phyloP scores from a whole-genome alignment of 1,140 invertebrate species.

The Hesperophylax magnus region DNA sequence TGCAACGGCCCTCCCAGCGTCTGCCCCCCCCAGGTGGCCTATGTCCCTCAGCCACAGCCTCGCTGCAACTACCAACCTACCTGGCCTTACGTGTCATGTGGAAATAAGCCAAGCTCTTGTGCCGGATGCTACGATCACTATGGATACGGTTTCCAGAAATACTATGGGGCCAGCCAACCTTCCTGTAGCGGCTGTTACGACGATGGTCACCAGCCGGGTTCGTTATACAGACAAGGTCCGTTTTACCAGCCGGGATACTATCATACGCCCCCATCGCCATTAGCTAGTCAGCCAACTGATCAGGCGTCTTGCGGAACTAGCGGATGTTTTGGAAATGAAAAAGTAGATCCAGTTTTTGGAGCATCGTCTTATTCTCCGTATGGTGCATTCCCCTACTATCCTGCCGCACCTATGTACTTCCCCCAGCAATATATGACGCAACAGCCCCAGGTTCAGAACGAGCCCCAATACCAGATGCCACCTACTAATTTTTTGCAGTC shows the following conservation, averaged over 20 bases:
- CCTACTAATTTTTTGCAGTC: not conserved
- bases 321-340: constrained; percentile 53
- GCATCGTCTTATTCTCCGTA: constrained; percentile 49
- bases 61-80: constrained; percentile 39
- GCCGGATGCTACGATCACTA: constrained; percentile 58
- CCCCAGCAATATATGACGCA: constrained; percentile 3
- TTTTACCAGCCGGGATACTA: constrained; percentile 54
- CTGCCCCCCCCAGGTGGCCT: constrained; percentile 46
- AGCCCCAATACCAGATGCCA: not conserved
- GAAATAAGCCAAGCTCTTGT: constrained; percentile 26
- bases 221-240: constrained; percentile 53
- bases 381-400: not conserved
- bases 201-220: constrained; percentile 49
- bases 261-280: constrained; percentile 46
- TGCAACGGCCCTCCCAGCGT: constrained; percentile 33
- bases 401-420: not conserved
- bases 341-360: constrained; percentile 52
- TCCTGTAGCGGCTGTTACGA: constrained; percentile 52
- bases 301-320: not conserved
- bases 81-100: constrained; percentile 56
- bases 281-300: not conserved
- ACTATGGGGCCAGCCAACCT: constrained; percentile 40
- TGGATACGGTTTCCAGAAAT: constrained; percentile 48
- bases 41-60: constrained; percentile 52
- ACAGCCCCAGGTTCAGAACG: not conserved